Conservation (phyloP, 2,888 invertebrate species). For the Eledona agricola region DNA sequence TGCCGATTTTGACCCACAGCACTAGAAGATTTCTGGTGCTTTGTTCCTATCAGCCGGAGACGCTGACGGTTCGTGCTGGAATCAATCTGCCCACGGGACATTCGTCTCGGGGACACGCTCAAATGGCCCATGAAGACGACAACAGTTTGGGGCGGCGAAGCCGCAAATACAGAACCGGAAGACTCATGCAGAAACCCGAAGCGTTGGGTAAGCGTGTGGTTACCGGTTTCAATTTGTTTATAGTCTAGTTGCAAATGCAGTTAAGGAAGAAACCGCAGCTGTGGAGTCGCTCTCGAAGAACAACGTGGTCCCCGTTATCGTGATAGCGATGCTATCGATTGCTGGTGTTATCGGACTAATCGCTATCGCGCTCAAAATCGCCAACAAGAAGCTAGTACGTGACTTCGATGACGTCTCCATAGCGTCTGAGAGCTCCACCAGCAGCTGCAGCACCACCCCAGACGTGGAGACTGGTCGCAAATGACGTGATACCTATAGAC, state of each 20-base stretch:
- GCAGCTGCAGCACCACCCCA: slow-evolving; percentile 54
- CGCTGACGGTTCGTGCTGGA: slow-evolving; percentile 82
- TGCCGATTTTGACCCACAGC: slow-evolving; percentile 83
- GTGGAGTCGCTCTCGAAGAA: slow-evolving; percentile 32
- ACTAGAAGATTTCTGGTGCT: slow-evolving; percentile 74
- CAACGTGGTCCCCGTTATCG: slow-evolving; percentile 50
- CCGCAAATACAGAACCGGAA: slow-evolving; percentile 50
- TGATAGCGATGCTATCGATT: slow-evolving; percentile 69
- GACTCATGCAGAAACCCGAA: slow-evolving; percentile 56
- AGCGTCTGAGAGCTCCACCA: slow-evolving; percentile 53
- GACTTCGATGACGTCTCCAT: slow-evolving; percentile 64
- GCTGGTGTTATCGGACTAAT: slow-evolving; percentile 68
- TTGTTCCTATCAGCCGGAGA: slow-evolving; percentile 84
- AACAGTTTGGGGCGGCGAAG: slow-evolving; percentile 53
- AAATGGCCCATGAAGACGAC: slow-evolving; percentile 58
- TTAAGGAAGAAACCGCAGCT: slow-evolving; percentile 44
- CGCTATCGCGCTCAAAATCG: slow-evolving; percentile 67
- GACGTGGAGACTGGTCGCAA: slow-evolving; percentile 51
- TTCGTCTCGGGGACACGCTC: slow-evolving; percentile 62
- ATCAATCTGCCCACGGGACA: slow-evolving; percentile 71
- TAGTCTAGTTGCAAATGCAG: too few relatives aligned
- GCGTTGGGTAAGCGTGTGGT: slow-evolving; percentile 54
- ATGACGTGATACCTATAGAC: too few relatives aligned
- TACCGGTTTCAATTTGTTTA: too few relatives aligned
- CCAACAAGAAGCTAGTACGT: slow-evolving; percentile 61